Evolutionary conservation across 92 coral and sea anemone genomes (phyloP).

Genomic region (Pocillopora grandis): DNA sequence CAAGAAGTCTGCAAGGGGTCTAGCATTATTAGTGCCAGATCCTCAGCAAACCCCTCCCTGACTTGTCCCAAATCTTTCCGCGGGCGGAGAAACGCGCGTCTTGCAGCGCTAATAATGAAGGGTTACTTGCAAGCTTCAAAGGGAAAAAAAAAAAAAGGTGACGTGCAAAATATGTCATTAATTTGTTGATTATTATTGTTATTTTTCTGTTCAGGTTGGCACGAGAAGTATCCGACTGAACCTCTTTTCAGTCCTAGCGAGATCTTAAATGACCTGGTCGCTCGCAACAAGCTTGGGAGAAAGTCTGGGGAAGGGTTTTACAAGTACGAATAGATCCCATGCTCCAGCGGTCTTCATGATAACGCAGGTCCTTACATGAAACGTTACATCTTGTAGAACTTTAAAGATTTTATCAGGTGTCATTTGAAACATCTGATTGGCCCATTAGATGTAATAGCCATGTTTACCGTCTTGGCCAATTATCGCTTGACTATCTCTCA

Average conservation of each 20-base stretch:
- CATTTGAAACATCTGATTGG: neutral
- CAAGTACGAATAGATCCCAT: slow-evolving; percentile 62
- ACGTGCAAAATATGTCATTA: neutral
- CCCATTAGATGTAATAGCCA: neutral
- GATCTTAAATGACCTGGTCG: slow-evolving; percentile 84
- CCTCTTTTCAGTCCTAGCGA: slow-evolving; percentile 82
- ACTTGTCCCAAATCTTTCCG: too few species aligned
- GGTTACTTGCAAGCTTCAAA: too few species aligned
- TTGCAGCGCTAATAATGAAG: too few species aligned
- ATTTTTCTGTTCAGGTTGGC: slow-evolving; percentile 73
- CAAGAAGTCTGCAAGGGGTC: too few species aligned
- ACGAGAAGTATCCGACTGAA: slow-evolving; percentile 85
- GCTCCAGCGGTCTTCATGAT: neutral
- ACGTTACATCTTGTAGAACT: neutral
- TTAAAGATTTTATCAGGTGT: neutral
- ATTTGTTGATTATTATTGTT: neutral
- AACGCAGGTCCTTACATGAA: neutral
- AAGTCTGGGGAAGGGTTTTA: slow-evolving; percentile 98
- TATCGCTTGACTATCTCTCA: neutral
- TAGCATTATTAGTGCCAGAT: too few species aligned
- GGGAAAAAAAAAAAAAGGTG: neutral
- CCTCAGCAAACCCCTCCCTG: too few species aligned
- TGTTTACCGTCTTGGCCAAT: neutral
- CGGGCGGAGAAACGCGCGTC: too few species aligned
- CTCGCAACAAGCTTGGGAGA: slow-evolving; percentile 84